These are phyloP conservation scores for Helicolenus hilgendorfi DNA, from an alignment of 2,797 vertebrate species.

Conservation along the genomic window DNA sequence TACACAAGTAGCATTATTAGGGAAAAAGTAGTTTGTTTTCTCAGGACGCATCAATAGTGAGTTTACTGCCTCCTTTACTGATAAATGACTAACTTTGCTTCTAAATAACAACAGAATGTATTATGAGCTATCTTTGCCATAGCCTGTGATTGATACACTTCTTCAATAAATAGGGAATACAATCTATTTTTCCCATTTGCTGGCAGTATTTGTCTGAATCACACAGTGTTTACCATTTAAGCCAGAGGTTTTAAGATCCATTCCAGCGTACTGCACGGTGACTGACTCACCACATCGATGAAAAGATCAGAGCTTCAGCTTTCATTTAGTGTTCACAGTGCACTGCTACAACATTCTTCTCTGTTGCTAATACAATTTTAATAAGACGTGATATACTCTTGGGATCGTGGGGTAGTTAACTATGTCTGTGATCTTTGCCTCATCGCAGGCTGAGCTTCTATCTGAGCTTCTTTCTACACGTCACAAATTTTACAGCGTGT, in stretches of 20 bases:
- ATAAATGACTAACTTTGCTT: not conserved
- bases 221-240: not conserved
- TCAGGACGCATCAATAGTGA: too few relatives aligned
- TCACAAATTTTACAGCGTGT: not conserved
- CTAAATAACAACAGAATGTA: not conserved
- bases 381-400: conserved; percentile 25
- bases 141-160: not conserved
- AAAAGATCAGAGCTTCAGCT: conserved; percentile 23
- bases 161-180: not conserved
- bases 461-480: not conserved
- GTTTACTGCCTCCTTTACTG: not conserved
- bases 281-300: conserved; percentile 23
- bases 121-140: not conserved
- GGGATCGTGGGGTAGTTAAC: not conserved
- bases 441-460: not conserved
- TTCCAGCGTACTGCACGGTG: not conserved
- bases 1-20: too few relatives aligned
- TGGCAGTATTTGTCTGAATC: not conserved
- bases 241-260: not conserved
- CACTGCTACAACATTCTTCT: conserved; percentile 15
- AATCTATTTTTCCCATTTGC: not conserved
- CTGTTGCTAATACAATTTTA: conserved; percentile 14
- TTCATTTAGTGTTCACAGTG: conserved; percentile 4
- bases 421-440: not conserved
- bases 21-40: too few relatives aligned